Evolutionary conservation across 2,113 vertebrate genomes (phyloP), one percentile per base, ranked within the genome.

Genomic region (Phodopus roborovskii): DNA sequence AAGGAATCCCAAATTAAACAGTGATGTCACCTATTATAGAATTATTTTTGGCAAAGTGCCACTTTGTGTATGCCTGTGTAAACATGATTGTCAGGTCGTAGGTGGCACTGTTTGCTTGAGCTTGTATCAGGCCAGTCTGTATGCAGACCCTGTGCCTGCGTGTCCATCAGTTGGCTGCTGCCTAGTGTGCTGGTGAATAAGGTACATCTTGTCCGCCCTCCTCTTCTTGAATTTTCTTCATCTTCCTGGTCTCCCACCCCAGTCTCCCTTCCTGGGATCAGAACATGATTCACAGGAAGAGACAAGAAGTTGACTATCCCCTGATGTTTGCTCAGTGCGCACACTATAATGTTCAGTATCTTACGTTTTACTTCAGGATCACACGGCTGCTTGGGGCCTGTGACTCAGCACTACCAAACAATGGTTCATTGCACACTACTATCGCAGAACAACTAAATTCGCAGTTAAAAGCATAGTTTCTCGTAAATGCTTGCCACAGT

Each of bases 291-390:
- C 56, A 16, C 56, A 62, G n/a, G 17, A 39, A 24, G 22, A 8
- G 15, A 68, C 11, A n/a, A 42, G 39, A 56, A 60, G 15, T 11
- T 62, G 53, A 42, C 1, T 20, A 24, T 28, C 30, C 28, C 68
- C 39, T 73, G 19, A 4, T 19, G 15, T 74, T n/a, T n/a, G 22
- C 20, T 62, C 53, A 48, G 20, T 1, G 17, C 20, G 5, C 7
- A 12, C 7, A 48, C 15, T 24, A 7, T 1, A 4, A 1, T 20
- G 6, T 26, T 5, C 26, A 62, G 39, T 26, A 48, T 5, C 16
- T 42, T 48, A 15, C 48, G 73, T 39, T 20, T 70, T 5, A 2
- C 24, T 36, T 24, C 17, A 33, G 24, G n/a, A 26, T 19, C 5
- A 48, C 13, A 0, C 24, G 53, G 2, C 20, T n/a, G 12, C 4